These are phyloP conservation scores for Lepus europaeus DNA, from an alignment of 2,113 vertebrate genomes.

Conservation along the genomic window DNA sequence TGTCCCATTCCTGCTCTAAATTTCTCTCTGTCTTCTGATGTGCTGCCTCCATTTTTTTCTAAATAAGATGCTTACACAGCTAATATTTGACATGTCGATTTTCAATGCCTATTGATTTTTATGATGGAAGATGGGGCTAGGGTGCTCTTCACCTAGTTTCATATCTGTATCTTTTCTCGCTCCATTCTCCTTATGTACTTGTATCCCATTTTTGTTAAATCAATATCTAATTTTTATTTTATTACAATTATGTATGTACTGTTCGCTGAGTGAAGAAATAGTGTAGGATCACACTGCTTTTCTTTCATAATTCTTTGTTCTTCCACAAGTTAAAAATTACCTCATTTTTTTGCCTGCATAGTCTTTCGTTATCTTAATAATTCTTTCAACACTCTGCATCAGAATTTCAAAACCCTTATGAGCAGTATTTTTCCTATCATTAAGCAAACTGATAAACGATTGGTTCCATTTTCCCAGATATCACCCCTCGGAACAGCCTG, in stretches of 20 bases:
- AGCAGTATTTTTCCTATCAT: neutral
- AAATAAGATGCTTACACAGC: neutral
- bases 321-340: constrained; percentile 67
- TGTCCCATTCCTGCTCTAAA: too few relatives aligned
- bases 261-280: constrained; percentile 64
- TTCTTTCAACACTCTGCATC: constrained; percentile 43
- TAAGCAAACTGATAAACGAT: neutral
- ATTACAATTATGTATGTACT: constrained; percentile 64
- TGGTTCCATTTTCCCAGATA: too few relatives aligned
- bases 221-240: constrained; percentile 74
- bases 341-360: constrained; percentile 37
- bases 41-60: neutral
- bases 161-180: neutral
- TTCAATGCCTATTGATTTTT: neutral
- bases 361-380: constrained; percentile 62
- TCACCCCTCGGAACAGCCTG: fast-evolving
- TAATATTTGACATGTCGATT: neutral
- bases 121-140: neutral
- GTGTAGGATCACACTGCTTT: constrained; percentile 39
- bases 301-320: constrained; percentile 68
- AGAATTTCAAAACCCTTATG: constrained; percentile 30
- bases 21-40: neutral
- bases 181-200: constrained; percentile 41
- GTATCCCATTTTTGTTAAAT: constrained; percentile 65
- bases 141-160: neutral